phyloP scores from a whole-genome alignment of 2,113 vertebrate genomes.

The Leuciscus idus region DNA sequence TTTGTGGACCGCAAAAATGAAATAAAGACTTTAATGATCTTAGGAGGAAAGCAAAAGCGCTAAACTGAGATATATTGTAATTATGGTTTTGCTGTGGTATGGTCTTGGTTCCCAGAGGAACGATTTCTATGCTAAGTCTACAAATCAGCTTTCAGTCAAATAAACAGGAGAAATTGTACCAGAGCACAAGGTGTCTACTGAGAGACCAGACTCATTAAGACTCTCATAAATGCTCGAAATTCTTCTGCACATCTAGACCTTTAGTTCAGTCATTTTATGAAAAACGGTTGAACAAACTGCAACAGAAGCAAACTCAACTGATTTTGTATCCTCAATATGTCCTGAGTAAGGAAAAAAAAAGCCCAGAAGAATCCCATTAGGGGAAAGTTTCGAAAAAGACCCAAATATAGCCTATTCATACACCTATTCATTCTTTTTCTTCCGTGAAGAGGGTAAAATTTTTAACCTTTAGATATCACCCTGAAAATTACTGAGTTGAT shows the following conservation, averaged over 20 bases:
- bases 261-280: too few relatives aligned
- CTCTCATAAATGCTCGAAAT: neutral
- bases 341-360: too few relatives aligned
- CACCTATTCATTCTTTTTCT: too few relatives aligned
- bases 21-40: conserved; percentile 15
- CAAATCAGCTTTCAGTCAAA: neutral
- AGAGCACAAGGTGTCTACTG: neutral
- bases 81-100: conserved; percentile 33
- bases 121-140: conserved; percentile 23
- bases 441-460: too few relatives aligned
- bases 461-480: too few relatives aligned
- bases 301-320: too few relatives aligned
- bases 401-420: too few relatives aligned
- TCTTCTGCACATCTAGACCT: neutral
- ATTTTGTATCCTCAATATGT: too few relatives aligned
- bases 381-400: too few relatives aligned
- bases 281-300: too few relatives aligned
- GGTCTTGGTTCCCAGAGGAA: conserved; percentile 7
- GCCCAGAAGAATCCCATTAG: too few relatives aligned
- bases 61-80: conserved; percentile 12
- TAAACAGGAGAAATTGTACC: neutral
- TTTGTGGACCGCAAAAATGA: neutral
- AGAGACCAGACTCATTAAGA: neutral
- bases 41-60: conserved; percentile 22
- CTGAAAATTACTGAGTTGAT: too few relatives aligned